Base-by-base conservation (phyloP, 1,140 invertebrate genomes). In the Oedothorax gibbosus region DNA sequence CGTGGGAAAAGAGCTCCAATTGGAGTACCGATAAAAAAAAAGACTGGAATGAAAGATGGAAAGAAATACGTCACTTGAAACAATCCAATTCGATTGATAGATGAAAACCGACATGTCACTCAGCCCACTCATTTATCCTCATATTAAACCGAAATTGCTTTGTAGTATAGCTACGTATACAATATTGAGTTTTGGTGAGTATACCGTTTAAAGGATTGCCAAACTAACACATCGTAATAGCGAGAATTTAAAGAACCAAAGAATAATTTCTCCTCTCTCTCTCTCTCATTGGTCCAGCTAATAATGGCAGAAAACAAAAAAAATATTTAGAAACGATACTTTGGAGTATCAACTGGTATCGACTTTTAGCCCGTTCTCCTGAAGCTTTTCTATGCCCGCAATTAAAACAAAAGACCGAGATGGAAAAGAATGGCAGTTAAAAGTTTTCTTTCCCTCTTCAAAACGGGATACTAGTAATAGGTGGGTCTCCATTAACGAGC, bases 391-490 rank as follows among this genome's bases (percentile, higher is more conserved):
- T 82, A 73, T 66, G 21, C 21, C 81, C 69, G 57, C 81, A 84
- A 84, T 84, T 84, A 84, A 84, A 84, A 84, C 81, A 84, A 84
- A 84, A 84, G 81, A 75, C 68, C 54, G 35, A 15, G 21, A 68
- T 64, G 8, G 68, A 82, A 82, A 82, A 82, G 80, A 84, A 75
- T 76, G 35, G 60, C 81, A 75, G 71, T 84, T 84, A 75, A 76
- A 84, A 84, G 81, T 84, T 84, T 84, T 84, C 78, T 80, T 80
- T 80, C 49, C 54, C 60, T 65, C 21, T 20, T 10, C 8, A 21
- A 18, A 11, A 14, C 18, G 54, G 15, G 81, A 56, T 75, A 84
- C 81, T 14, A 75, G 81, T 84, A 76, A 75, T 84, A 84, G 81
- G 81, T 84, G 71, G 81, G 72, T 35, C 57, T 66, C 72, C 71